Base-by-base conservation (phyloP, 2,113 vertebrate genomes). In the Tenebrosternarchus preto region DNA sequence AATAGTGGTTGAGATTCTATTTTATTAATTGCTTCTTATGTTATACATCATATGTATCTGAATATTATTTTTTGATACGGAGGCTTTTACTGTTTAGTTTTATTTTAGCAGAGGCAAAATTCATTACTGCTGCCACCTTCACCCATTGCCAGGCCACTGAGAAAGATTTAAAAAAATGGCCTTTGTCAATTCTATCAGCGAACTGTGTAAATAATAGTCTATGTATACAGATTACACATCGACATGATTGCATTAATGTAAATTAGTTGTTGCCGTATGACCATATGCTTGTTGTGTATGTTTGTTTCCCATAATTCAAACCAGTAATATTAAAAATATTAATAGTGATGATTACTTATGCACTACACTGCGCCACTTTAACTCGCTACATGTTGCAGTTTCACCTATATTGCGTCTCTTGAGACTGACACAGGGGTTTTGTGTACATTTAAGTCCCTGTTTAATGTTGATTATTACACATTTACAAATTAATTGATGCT, bases 61-160 rank as follows among this genome's bases (percentile, higher is more conserved):
- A 86, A 75, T 81, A 81, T 76, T 81, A 81, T 85, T 83, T 83
- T 86, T 83, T 80, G 78, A 85, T 73, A 86, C 80, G 81, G 74
- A 83, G 63, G 76, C 75, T 78, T 79, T 60, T 81, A 82, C 71
- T 79, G 80, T 80, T 39, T 33, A 75, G 76, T 76, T 79, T 64
- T 82, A 72, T 82, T 53, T 46, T 50, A 79, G 72, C 76, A 71
- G 69, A 63, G 63, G 53, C 43, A 20, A 77, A 61, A 73, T 67
- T 36, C 53, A 73, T 39, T 19, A 53, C 63, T 71, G 31, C 29
- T 50, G 70, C 46, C 33, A 15, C 39, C 22, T 36, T 66, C 29
- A 68, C 33, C 25, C 15, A 74, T 24, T 8, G 53, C 39, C 56
- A 27, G 57, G 68, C 68, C 69, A 5, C 1, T 5, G 20, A 76